Evolutionary conservation across 2,113 vertebrate genomes (phyloP).

Genomic region (Lamprotornis superbus): DNA sequence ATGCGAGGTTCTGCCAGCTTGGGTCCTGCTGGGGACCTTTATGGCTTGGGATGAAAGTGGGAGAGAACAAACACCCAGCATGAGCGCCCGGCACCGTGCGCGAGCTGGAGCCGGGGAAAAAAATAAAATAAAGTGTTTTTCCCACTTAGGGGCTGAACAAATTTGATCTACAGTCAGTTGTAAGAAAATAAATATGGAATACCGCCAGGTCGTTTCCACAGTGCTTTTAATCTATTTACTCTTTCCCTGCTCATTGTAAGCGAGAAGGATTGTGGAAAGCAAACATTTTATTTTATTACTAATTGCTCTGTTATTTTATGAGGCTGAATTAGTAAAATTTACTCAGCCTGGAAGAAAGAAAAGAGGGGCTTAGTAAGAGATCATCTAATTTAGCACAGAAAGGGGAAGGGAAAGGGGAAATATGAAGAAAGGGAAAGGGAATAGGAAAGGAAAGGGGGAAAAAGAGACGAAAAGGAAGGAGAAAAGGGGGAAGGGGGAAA

Average conservation of each 20-base stretch:
- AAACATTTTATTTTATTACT: slow-evolving; percentile 61
- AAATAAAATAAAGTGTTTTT: neutral
- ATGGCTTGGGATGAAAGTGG: slow-evolving; percentile 28
- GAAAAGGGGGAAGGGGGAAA: neutral
- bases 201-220: neutral
- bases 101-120: neutral
- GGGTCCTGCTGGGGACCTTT: slow-evolving; percentile 43
- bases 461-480: neutral
- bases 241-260: neutral
- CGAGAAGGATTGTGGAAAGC: slow-evolving; percentile 25
- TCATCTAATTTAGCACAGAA: slow-evolving; percentile 64
- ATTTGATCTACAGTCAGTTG: neutral
- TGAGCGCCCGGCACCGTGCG: neutral
- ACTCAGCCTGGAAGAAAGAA: neutral
- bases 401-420: neutral
- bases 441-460: neutral
- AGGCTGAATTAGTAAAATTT: slow-evolving; percentile 49
- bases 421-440: neutral
- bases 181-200: slow-evolving; percentile 48
- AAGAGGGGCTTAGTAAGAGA: slow-evolving; percentile 57
- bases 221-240: slow-evolving; percentile 31
- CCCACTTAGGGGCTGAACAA: slow-evolving; percentile 28
- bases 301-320: slow-evolving; percentile 64
- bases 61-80: slow-evolving; percentile 43
- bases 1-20: neutral